Evolutionary conservation across 2,113 vertebrate genomes (phyloP).

Genomic region (Callithrix jacchus): DNA sequence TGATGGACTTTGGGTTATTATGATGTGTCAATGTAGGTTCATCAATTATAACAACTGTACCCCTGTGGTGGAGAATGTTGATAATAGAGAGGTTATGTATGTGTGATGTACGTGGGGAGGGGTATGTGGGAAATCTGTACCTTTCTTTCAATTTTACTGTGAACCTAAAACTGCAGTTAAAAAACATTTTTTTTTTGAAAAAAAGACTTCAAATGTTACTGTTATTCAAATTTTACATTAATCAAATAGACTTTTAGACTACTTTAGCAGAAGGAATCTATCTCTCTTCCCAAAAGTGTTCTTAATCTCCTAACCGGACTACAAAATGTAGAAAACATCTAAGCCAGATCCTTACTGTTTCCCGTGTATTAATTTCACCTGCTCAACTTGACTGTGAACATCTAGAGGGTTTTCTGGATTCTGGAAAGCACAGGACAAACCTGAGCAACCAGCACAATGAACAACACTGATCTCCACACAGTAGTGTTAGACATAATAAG

Average conservation of each 20-base stretch:
- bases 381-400: background rate
- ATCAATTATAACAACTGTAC: background rate
- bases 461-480: background rate
- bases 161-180: background rate
- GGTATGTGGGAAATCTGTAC: background rate
- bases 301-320: background rate
- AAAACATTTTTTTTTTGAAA: background rate
- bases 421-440: background rate
- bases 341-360: background rate
- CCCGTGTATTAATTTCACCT: background rate
- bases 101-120: background rate
- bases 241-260: background rate
- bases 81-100: background rate
- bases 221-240: background rate
- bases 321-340: background rate
- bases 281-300: background rate
- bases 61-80: background rate
- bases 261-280: background rate
- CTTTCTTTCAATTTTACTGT: background rate
- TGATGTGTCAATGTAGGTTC: background rate
- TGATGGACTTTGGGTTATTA: background rate
- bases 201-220: background rate
- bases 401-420: background rate
- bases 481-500: background rate
- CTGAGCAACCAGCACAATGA: background rate